Base-by-base conservation (phyloP, 2,797 vertebrate genomes). In the Lycodopsis pacificus region DNA sequence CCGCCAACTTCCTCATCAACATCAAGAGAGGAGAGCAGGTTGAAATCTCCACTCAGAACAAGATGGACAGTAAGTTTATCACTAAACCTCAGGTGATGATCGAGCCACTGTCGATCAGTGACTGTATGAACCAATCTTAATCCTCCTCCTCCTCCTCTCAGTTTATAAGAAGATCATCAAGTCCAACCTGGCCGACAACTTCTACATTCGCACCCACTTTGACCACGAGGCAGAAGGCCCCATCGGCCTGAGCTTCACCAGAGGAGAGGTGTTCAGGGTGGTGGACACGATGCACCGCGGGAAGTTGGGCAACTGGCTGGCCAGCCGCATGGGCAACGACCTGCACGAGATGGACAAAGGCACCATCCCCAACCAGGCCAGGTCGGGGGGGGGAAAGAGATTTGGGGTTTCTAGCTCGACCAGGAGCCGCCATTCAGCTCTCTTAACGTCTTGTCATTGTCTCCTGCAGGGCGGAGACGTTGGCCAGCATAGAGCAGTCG, bases 121-220 rank as follows among this genome's bases (percentile, higher is more conserved):
- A 61, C n/a, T 22, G 2, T 19, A 20, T 12, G 13, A 4, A 7
- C 57, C 5, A 10, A 32, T 32, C 17, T 25, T 1, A n/a, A 64
- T 22, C 49, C 64, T 25, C 0, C 15, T 3, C 10, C 5, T 40
- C 3, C 63, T 25, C 25, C 2, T 46, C 9, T 61, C 85, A 99
- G 98, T 98, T 93, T 99, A 98, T 90, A 96, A 92, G 87, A 98
- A 97, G 84, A 97, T 99, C 92, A 85, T 96, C 13, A 96, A 96
- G 5, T 98, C 97, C 27, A 96, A 93, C 0, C 84, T 97, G 77
- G 97, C 96, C 0, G 98, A 99, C 86, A 99, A 97, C 0, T 99
- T 99, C 92, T 98, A 98, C 87, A 93, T 99, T 87, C 97, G 98
- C 30, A 96, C 97, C 0, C 98, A 99, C 92, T 99, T 98, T 57